Evolutionary conservation across 92 coral and sea anemone species (phyloP), one percentile per base, ranked within the genome.

Genomic region (Plumapathes pennacea): DNA sequence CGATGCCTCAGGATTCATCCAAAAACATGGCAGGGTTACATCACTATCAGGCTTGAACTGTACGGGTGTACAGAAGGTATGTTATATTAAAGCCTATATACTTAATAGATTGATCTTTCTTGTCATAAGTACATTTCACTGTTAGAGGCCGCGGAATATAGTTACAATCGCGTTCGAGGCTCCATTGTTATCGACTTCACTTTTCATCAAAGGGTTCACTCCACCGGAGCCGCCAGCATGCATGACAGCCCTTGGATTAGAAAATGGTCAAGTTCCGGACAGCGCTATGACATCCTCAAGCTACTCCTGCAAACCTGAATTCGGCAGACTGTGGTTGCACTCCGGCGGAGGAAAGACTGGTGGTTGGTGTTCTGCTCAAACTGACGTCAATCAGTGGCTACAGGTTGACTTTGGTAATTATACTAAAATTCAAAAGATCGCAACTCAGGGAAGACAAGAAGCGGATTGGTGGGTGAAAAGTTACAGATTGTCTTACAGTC

Each of bases 361-460:
- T 19, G 80, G 64, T 0, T 72, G 80, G 80, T 33, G 50, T 4
- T 54, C 80, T 0, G n/a, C 15, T 2, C 2, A 20, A 17, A 12
- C 64, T 0, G 33, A 41, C 25, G 51, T 25, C 26, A 23, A 64
- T 2, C 72, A 72, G 18, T 72, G 80, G 80, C 26, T 72, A 5
- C 46, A 38, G 4, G 32, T 72, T 25, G 67, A 65, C 5, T 55
- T 72, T 29, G 42, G 45, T 5, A 54, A 72, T 23, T 27, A 66
- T 48, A 62, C 64, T 0, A 57, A 72, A 24, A 29, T 72, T n/a
- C 51, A 46, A 5, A 36, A 58, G 2, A 53, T 72, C 13, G 62
- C 67, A 8, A 62, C 54, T n/a, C 80, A 72, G 50, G 80, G 80
- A 1, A 50, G 72, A 18, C 29, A 15, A 20, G 38, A 62, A 34